Evolutionary conservation across 2,797 vertebrate species (phyloP).

Genomic region (Myotis planiceps): DNA sequence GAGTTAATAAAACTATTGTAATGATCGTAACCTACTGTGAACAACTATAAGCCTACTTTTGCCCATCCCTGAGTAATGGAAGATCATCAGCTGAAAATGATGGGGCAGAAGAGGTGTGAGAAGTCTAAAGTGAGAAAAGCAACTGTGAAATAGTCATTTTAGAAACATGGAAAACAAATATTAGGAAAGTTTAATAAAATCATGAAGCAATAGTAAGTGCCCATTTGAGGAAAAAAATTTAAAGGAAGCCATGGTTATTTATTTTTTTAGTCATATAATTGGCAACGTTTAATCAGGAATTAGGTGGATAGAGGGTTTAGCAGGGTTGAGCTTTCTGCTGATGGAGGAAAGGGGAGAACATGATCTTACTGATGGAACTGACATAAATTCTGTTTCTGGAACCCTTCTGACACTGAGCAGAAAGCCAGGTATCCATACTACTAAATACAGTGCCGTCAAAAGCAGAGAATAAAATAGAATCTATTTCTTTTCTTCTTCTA

Average conservation of each 20-base stretch:
- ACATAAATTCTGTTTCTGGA: neutral
- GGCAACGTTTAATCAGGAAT: neutral
- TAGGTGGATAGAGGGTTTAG: neutral
- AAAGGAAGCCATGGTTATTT: neutral
- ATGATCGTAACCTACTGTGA: neutral
- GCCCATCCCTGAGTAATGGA: neutral
- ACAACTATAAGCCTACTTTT: neutral
- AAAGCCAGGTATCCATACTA: neutral
- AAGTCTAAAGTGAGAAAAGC: neutral
- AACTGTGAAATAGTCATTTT: neutral
- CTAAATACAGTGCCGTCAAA: neutral
- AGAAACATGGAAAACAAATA: neutral
- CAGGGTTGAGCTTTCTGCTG: neutral
- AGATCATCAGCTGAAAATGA: neutral
- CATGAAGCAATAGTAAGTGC: neutral
- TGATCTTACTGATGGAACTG: neutral
- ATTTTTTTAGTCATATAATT: neutral
- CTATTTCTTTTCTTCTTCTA: neutral
- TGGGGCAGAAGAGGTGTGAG: neutral
- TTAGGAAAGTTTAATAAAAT: neutral
- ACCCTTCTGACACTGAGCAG: neutral
- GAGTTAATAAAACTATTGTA: neutral
- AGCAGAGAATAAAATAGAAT: neutral
- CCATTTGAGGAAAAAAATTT: neutral
- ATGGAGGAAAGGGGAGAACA: neutral